Percentiles rank a stretch among this genome's conserved stretches.
Conservation (phyloP, 2,888 invertebrate species). For the Epiblema foenella region DNA sequence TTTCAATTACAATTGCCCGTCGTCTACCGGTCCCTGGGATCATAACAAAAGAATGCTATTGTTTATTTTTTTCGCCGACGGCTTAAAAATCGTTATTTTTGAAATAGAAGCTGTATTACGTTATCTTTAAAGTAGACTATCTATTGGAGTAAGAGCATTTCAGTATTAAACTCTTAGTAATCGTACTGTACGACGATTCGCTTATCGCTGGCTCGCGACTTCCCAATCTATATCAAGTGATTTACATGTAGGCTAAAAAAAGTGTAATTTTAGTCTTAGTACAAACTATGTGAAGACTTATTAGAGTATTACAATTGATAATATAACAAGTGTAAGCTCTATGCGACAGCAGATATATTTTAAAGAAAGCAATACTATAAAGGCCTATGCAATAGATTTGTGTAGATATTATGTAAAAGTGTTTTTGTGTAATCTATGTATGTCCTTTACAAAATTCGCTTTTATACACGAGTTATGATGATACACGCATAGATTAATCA, state of each 20-base stretch:
- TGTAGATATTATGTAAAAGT: constrained; percentile 17
- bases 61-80: too few relatives aligned
- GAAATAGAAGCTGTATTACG: too few relatives aligned
- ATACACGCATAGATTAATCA: constrained; percentile 8
- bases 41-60: too few relatives aligned
- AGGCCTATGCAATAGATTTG: constrained; percentile 17
- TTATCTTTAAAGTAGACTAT: too few relatives aligned
- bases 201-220: constrained; percentile 10
- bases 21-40: too few relatives aligned
- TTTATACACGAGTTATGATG: constrained; percentile 16
- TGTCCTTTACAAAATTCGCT: constrained; percentile 8
- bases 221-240: constrained; percentile 18
- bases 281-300: constrained; percentile 35
- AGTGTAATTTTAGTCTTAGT: constrained; percentile 30
- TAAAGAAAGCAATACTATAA: constrained; percentile 15
- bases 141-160: too few relatives aligned
- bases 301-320: constrained; percentile 27
- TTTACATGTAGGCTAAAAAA: constrained; percentile 21
- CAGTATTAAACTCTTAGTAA: too few relatives aligned
- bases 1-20: too few relatives aligned
- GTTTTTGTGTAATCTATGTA: constrained; percentile 5
- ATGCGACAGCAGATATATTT: constrained; percentile 4
- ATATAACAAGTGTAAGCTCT: not conserved
- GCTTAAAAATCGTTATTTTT: too few relatives aligned
- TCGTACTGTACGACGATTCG: not conserved